phyloP scores from a whole-genome alignment of 2,113 vertebrate species.

The Hypocryptadius cinnamomeus region DNA sequence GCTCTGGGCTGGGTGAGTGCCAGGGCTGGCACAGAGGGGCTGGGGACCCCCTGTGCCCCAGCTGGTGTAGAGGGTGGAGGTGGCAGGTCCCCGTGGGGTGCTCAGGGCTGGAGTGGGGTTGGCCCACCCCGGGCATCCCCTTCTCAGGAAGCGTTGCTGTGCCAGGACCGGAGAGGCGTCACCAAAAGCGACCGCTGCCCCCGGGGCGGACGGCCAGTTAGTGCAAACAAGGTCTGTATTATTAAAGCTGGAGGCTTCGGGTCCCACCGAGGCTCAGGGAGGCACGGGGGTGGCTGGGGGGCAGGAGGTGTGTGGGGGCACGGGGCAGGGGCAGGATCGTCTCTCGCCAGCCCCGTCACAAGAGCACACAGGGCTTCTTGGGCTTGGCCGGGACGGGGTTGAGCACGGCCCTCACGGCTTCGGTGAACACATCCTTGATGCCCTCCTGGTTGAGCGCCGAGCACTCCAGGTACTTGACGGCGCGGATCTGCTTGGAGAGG shows the following conservation, averaged over 20 bases:
- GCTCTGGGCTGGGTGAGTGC: accelerated
- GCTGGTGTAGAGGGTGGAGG: neutral
- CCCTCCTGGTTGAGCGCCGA: constrained; percentile 93
- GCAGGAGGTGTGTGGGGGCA: neutral
- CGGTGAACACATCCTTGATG: constrained; percentile 89
- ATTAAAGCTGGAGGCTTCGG: neutral
- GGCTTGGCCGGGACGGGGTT: constrained; percentile 75
- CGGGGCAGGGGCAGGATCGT: neutral
- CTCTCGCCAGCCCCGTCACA: constrained; percentile 63
- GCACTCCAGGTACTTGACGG: constrained; percentile 90
- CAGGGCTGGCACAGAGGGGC: neutral
- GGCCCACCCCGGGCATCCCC: neutral
- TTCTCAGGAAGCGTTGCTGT: neutral
- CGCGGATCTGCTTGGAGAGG: constrained; percentile 88
- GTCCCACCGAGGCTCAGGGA: neutral
- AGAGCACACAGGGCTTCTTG: constrained; percentile 81
- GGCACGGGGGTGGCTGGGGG: accelerated
- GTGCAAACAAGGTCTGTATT: constrained; percentile 4
- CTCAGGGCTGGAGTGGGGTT: neutral
- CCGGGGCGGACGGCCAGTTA: neutral
- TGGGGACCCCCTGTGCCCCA: neutral
- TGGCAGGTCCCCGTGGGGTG: neutral
- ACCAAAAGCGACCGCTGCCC: neutral
- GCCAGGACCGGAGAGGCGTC: neutral
- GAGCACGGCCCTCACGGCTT: constrained; percentile 85